phyloP scores from a whole-genome alignment of 2,113 vertebrate genomes.

The Nothobranchius kuhntae region DNA sequence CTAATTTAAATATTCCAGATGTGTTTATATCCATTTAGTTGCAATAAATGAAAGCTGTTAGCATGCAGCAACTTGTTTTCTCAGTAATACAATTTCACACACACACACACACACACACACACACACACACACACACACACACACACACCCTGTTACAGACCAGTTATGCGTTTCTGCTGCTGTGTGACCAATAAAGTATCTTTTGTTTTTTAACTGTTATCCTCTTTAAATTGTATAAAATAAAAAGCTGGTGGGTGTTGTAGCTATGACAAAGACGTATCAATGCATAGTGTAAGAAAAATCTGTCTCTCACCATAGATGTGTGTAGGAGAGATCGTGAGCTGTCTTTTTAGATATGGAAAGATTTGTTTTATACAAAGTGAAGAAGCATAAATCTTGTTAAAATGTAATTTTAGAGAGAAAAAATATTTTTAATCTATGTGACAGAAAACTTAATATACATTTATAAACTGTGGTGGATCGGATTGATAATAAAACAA shows the following conservation, averaged over 20 bases:
- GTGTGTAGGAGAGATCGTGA: conserved; percentile 23
- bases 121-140: too few relatives aligned
- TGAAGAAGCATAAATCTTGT: neutral
- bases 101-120: neutral
- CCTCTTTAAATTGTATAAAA: conserved; percentile 53
- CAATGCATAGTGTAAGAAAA: conserved; percentile 31
- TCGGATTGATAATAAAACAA: too few relatives aligned
- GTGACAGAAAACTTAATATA: too few relatives aligned
- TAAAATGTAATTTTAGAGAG: too few relatives aligned
- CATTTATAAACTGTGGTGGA: too few relatives aligned
- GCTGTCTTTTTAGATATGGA: conserved; percentile 3
- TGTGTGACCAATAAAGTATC: conserved; percentile 19
- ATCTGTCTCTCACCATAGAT: conserved; percentile 22
- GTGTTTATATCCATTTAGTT: conserved; percentile 55
- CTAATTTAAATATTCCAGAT: conserved; percentile 53
- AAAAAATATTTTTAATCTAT: too few relatives aligned
- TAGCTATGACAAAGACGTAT: conserved; percentile 25
- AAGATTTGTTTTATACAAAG: conserved; percentile 21
- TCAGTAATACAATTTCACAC: neutral
- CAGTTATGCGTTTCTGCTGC: conserved; percentile 20
- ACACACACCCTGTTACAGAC: conserved; percentile 2
- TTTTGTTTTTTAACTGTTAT: conserved; percentile 46
- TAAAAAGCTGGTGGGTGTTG: conserved; percentile 53
- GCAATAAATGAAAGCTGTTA: conserved; percentile 50
- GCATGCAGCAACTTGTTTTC: conserved; percentile 22